These are phyloP conservation scores for Venusia cambrica DNA, from an alignment of 2,888 invertebrate species.

Conservation along the genomic window DNA sequence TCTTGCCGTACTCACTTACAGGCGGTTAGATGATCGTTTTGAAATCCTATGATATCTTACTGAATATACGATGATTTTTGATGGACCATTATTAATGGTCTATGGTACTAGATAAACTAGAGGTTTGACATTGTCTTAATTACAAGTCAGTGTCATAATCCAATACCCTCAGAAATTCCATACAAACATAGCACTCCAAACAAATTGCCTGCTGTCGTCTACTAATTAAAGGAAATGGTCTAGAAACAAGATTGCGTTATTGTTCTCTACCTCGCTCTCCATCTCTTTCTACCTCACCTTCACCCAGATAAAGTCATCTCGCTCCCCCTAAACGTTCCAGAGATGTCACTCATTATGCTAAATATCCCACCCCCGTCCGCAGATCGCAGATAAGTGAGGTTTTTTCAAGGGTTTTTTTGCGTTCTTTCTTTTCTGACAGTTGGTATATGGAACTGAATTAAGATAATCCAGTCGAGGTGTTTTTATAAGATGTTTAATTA, in stretches of 20 bases:
- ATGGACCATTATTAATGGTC: no score
- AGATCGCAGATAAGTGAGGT: constrained; percentile 33
- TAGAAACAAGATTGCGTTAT: constrained; percentile 82
- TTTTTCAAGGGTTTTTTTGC: constrained; percentile 35
- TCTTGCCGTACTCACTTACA: no score
- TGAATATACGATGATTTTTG: no score
- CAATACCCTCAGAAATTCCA: constrained; percentile 2
- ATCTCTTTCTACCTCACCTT: constrained; percentile 36
- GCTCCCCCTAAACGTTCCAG: constrained; percentile 66
- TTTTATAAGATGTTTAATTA: constrained; percentile 63
- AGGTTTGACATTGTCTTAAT: no score
- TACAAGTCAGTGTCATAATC: no score
- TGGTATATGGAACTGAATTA: constrained; percentile 78
- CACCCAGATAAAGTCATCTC: constrained; percentile 37
- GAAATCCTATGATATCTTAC: no score
- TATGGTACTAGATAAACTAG: no score
- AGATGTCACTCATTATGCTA: constrained; percentile 80
- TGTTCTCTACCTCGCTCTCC: constrained; percentile 59
- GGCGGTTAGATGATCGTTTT: no score
- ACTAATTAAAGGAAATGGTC: constrained; percentile 82
- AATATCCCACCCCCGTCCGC: constrained; percentile 60
- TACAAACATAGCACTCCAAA: constrained; percentile 51
- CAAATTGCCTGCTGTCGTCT: constrained; percentile 71
- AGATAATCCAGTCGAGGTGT: constrained; percentile 66
- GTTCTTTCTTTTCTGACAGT: constrained; percentile 64